A percentile compares a stretch with the other conserved stretches of the same genome.
Conservation (phyloP, 2,888 invertebrate species). For the Coleophora flavipennella region DNA sequence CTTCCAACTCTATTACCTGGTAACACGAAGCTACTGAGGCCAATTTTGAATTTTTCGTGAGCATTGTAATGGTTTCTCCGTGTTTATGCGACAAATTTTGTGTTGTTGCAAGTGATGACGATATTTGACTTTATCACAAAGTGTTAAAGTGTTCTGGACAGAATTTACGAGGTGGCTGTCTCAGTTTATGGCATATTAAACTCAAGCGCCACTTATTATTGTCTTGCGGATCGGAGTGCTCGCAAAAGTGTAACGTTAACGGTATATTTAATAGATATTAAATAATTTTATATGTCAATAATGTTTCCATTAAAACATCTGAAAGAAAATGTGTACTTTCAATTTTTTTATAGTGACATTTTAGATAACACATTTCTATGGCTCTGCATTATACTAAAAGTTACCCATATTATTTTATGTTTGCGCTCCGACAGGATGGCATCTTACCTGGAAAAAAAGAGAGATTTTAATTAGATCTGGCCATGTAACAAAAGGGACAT, state of each 20-base stretch:
- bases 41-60: not conserved
- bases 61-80: not conserved
- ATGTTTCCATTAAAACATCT: not conserved
- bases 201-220: constrained; percentile 6
- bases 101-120: not conserved
- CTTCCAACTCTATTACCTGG: not conserved
- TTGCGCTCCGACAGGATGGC: not conserved
- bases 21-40: too few species aligned
- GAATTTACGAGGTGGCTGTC: constrained; percentile 1
- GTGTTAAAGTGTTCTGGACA: not conserved
- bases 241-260: constrained; percentile 6
- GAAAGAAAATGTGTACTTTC: not conserved
- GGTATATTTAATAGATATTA: constrained; percentile 1
- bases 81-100: not conserved
- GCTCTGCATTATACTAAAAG: too few species aligned
- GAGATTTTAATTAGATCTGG: constrained; percentile 18
- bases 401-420: too few species aligned
- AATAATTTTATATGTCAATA: constrained; percentile 1
- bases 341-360: not conserved
- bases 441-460: constrained; percentile 41
- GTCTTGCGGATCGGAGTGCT: constrained; percentile 6
- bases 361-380: too few species aligned
- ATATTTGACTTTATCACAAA: not conserved
- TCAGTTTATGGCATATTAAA: constrained; percentile 10
- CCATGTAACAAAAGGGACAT: constrained; percentile 23